A percentile compares a stretch with the other conserved stretches of the same genome.
phyloP scores from a whole-genome alignment of 2,797 vertebrate species.

The Etheostoma nigrum region DNA sequence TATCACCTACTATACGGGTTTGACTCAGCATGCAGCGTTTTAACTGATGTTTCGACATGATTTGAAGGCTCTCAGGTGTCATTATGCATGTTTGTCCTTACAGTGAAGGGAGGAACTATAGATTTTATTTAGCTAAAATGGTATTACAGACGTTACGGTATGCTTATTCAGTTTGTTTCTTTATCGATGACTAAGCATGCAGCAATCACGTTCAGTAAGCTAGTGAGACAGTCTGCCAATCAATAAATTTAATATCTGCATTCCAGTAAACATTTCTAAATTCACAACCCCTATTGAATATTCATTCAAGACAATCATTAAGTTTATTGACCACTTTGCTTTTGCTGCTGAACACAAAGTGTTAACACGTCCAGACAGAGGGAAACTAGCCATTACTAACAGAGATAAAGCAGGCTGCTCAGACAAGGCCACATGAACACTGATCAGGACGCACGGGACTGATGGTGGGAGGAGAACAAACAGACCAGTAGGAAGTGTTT shows the following conservation, averaged over 20 bases:
- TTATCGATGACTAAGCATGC: background rate
- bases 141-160: background rate
- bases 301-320: constrained; percentile 8
- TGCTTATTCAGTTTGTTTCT: background rate
- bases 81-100: too few relatives aligned
- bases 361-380: background rate
- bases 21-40: background rate
- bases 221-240: background rate
- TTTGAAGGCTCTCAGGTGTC: background rate
- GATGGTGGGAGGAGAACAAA: background rate
- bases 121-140: background rate
- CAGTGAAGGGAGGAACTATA: too few relatives aligned
- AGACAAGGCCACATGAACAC: background rate
- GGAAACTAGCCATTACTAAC: background rate
- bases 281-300: constrained; percentile 11
- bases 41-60: background rate
- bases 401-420: constrained; percentile 7
- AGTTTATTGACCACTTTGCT: constrained; percentile 2
- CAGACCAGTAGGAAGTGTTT: background rate
- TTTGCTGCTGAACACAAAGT: background rate
- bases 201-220: background rate
- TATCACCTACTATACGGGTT: background rate
- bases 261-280: background rate
- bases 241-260: constrained; percentile 5
- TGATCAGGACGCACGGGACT: too few relatives aligned